Evolutionary conservation across 2,888 invertebrate species (phyloP), one percentile per base, ranked within the genome.

Genomic region (Archips xylosteana): DNA sequence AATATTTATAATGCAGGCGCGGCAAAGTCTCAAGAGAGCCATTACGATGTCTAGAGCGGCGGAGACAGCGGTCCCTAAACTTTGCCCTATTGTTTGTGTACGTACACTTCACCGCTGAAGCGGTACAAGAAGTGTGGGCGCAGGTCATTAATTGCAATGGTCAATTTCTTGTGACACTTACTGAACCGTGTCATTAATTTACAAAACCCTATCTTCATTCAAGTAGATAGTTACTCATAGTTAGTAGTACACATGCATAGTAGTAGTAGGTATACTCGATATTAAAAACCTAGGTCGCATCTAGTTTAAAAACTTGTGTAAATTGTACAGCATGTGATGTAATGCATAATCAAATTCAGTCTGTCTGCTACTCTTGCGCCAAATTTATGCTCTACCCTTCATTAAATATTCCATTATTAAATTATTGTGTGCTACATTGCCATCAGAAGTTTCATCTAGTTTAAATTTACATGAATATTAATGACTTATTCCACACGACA

Each of bases 281-380:
- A 23, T 23, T 23, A 23, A 23, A 23, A 23, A 23, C 23, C 23
- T 23, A 23, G 23, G 23, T 23, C 23, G 23, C 54, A 13, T 23
- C 51, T 36, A 32, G 49, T 74, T 64, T 70, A 54, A 61, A 65
- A 66, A 74, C 57, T 42, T 3, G 65, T 57, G 76, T 76, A 78
- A 71, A 69, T 77, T 65, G 75, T 70, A 71, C 74, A 74, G 80
- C 82, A 82, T 78, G 80, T 78, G 79, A 81, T 83, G 81, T 85
- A 85, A 87, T 89, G 85, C 86, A 89, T 88, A 87, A 87, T 86
- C 82, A 76, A 88, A 81, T 78, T 75, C 75, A 77, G 83, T 82
- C 81, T 80, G 80, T 79, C 80, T 76, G 83, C 78, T 78, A 75
- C 75, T 78, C 80, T 80, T 78, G 77, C 78, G 82, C 82, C 82